phyloP scores from a whole-genome alignment of 2,797 vertebrate genomes.

The Anolis apletophallus region DNA sequence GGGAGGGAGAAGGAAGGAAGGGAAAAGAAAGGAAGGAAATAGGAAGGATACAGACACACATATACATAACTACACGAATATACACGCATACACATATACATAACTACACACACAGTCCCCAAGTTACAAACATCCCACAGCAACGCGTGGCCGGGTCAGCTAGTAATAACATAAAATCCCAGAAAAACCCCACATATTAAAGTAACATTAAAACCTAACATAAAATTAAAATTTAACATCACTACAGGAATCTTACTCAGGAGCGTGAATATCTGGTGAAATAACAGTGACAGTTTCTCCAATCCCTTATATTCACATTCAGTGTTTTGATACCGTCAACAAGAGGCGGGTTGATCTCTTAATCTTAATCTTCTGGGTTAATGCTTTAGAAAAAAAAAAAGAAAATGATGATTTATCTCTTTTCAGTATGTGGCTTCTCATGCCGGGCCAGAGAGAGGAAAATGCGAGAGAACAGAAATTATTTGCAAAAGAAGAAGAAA shows the following conservation, averaged over 20 bases:
- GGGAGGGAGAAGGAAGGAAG: too few relatives aligned
- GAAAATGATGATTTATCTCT: not conserved
- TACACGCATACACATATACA: too few relatives aligned
- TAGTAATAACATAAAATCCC: too few relatives aligned
- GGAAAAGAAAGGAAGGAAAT: too few relatives aligned
- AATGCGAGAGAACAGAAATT: not conserved
- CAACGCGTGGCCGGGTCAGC: too few relatives aligned
- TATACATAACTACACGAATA: too few relatives aligned
- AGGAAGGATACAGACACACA: too few relatives aligned
- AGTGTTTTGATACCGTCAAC: not conserved
- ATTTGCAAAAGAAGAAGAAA: conserved; percentile 14
- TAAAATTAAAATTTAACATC: too few relatives aligned
- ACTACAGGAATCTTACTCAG: not conserved
- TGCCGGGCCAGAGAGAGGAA: not conserved
- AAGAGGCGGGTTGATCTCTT: not conserved
- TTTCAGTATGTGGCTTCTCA: not conserved
- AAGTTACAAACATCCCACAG: too few relatives aligned
- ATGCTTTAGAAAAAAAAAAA: not conserved
- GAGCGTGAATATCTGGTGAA: not conserved
- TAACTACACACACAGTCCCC: too few relatives aligned
- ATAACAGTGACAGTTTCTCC: not conserved
- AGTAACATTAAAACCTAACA: too few relatives aligned
- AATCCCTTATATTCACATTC: not conserved
- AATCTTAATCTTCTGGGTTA: conserved; percentile 8
- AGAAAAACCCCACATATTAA: too few relatives aligned